Base-by-base conservation (phyloP, 1,140 invertebrate species). In the Atopsyche davidsoni region DNA sequence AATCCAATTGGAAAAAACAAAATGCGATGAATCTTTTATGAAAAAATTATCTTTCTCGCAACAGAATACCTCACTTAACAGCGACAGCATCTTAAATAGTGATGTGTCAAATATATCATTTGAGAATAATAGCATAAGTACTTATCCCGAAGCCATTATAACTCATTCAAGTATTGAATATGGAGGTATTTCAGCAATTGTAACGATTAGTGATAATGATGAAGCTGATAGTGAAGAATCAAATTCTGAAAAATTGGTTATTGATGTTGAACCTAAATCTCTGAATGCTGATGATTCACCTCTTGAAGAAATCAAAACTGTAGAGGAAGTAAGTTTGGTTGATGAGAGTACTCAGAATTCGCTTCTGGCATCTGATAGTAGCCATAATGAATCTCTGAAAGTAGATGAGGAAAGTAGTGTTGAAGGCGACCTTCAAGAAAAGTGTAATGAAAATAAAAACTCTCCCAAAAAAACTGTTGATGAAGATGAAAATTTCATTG, bases 381-480 rank as follows among this genome's bases (percentile, higher is more conserved):
- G 53, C 57, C 28, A 62, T 63, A n/a, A 68, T 66, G 38, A 64
- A n/a, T n/a, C n/a, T n/a, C n/a, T n/a, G n/a, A n/a, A n/a, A n/a
- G n/a, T n/a, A n/a, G n/a, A n/a, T n/a, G n/a, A n/a, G n/a, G n/a
- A n/a, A n/a, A n/a, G n/a, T n/a, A n/a, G n/a, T n/a, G n/a, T n/a
- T n/a, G n/a, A n/a, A n/a, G n/a, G n/a, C n/a, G n/a, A n/a, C n/a
- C n/a, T n/a, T 66, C 36, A 69, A 64, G 40, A 65, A 67, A 44
- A 70, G 68, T 41, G 63, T 69, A 45, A 64, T 58, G 47, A 69
- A 69, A 42, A 66, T 69, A 2, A 66, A 69, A 36, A 69, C 69
- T 38, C 63, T 67, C 23, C 55, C 64, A 7, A 69, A 47, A 69
- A 69, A 7, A 62, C 64, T 60, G 68, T 68, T 46, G 64, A 69